phyloP scores from a whole-genome alignment of 2,113 vertebrate species.

The Aldabrachelys gigantea region DNA sequence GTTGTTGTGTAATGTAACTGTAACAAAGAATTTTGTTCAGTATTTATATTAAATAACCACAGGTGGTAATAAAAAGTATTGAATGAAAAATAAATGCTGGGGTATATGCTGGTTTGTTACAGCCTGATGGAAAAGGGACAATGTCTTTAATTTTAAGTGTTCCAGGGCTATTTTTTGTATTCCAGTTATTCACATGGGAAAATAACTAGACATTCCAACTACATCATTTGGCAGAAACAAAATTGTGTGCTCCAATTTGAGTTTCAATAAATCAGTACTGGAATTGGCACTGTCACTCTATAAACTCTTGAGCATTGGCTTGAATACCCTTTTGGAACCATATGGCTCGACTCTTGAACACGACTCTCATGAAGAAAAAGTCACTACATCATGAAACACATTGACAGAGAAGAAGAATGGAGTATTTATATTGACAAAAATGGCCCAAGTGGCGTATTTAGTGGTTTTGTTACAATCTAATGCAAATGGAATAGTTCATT shows the following conservation, averaged over 20 bases:
- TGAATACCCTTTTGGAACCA: constrained; percentile 59
- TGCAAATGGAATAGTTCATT: not conserved
- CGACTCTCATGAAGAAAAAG: constrained; percentile 37
- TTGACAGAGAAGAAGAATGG: not conserved
- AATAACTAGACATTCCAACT: constrained; percentile 73
- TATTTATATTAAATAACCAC: constrained; percentile 11
- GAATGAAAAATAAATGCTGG: not conserved
- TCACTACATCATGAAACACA: not conserved
- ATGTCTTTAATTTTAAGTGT: constrained; percentile 44
- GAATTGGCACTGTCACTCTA: constrained; percentile 69
- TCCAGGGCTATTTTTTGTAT: not conserved
- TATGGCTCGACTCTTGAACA: constrained; percentile 47
- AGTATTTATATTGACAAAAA: not conserved
- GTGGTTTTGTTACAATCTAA: not conserved
- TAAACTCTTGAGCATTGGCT: constrained; percentile 71
- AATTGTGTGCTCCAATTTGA: constrained; percentile 39
- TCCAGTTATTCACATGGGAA: constrained; percentile 64
- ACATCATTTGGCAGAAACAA: constrained; percentile 67
- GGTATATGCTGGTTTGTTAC: not conserved
- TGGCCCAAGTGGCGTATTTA: not conserved
- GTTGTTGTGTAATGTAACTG: not conserved
- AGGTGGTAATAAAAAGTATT: not conserved
- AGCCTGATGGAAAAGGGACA: constrained; percentile 23
- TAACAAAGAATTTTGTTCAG: not conserved
- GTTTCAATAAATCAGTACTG: constrained; percentile 71